These are phyloP conservation scores for Aphidius colemani DNA, from an alignment of 2,888 invertebrate genomes.

Conservation along the genomic window DNA sequence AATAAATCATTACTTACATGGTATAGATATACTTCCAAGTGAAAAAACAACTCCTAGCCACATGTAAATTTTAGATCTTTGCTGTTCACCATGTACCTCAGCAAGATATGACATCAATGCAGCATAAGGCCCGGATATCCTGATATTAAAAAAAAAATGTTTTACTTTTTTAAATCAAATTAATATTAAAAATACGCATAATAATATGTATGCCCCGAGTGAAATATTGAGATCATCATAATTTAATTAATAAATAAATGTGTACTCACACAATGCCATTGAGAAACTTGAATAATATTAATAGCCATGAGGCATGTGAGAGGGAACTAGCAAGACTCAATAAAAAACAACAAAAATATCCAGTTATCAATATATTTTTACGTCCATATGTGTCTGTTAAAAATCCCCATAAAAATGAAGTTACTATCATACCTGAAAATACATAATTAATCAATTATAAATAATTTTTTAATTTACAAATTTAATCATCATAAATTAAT, in stretches of 20 bases:
- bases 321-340: conserved; percentile 50
- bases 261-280: conserved; percentile 53
- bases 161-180: background rate
- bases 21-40: conserved; percentile 61
- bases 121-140: conserved; percentile 54
- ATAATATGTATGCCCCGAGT: background rate
- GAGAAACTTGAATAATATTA: conserved; percentile 53
- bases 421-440: conserved; percentile 62
- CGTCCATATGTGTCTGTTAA: conserved; percentile 54
- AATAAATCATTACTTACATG: conserved; percentile 60
- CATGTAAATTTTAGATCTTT: conserved; percentile 53
- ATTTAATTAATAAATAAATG: background rate
- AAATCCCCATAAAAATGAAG: conserved; percentile 63
- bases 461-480: no score
- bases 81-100: conserved; percentile 50
- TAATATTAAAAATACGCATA: background rate
- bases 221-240: background rate
- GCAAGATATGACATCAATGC: conserved; percentile 55
- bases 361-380: conserved; percentile 50
- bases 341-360: conserved; percentile 48
- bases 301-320: conserved; percentile 51
- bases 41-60: conserved; percentile 55
- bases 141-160: conserved; percentile 31
- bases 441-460: conserved; percentile 7
- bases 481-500: no score